Base-by-base conservation (phyloP, 2,888 invertebrate genomes). In the Ornithoptera alexandrae region DNA sequence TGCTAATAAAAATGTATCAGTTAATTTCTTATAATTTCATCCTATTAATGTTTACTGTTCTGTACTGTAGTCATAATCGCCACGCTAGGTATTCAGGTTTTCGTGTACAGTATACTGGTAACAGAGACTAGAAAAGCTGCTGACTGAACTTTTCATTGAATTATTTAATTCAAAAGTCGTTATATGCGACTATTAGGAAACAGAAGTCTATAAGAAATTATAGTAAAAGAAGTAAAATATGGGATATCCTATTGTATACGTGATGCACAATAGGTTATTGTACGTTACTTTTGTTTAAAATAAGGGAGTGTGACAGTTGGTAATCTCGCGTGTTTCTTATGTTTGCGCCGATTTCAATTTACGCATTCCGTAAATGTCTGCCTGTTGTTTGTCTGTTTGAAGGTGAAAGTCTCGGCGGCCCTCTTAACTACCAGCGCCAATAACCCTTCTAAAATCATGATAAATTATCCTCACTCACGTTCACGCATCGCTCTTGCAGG, bases 391-490 rank as follows among this genome's bases (percentile, higher is more conserved):
- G 30, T 30, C 30, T 30, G 30, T 30, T 30, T 46, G 39, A 39
- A 66, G 20, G 17, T 7, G 18, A 65, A 72, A 66, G 71, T 68
- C 65, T 72, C 67, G 61, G 72, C 83, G 85, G 88, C 89, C 87
- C 88, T 89, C 86, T 86, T 82, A 83, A 78, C 83, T 78, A 77
- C 73, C 76, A 82, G 84, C 81, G 83, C 86, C 89, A 87, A 88
- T 90, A 92, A 89, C 90, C 90, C 87, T 88, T 83, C 82, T 82
- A 82, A 86, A 90, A 91, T 92, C 89, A 90, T 91, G 90, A 92
- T 91, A 87, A 92, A 92, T 92, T 90, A 92, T 91, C 89, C 84
- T 85, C 90, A 88, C 89, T 89, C 88, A 88, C 88, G 88, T 84
- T 82, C 81, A 75, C 83, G 80, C 79, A 77, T 76, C 76, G 76